Evolutionary conservation across 1,140 invertebrate species (phyloP), one percentile per base, ranked within the genome.

Genomic region (Thaumatotibia leucotreta): DNA sequence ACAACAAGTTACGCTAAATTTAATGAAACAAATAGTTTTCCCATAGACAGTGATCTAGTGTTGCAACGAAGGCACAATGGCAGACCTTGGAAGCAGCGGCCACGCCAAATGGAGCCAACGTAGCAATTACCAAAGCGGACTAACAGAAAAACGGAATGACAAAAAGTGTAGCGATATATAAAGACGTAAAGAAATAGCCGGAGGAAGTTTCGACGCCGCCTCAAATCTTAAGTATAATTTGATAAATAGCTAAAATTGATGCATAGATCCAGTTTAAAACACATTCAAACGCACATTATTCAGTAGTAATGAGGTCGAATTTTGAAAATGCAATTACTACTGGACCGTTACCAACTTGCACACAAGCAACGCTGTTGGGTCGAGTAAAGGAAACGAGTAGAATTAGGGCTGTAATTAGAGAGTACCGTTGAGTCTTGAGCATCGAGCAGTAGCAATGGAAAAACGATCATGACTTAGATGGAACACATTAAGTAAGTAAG

Each of bases 41-140:
- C 74, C 72, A 71, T 70, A 73, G 67, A 76, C 58, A 71, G 73
- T 67, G 72, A 70, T 78, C 69, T 77, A 72, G 79, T 88, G 82
- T 84, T 78, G 79, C 78, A 81, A 83, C 70, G 65, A 75, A 77
- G 65, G 66, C 75, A 85, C 82, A 85, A 88, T 80, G 66, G 73
- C 74, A 75, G 76, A 75, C 78, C 75, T 86, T 77, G 80, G 73
- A 80, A 80, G 77, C 70, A 80, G 73, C 74, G 70, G 77, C 71
- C 75, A 82, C 76, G 72, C 68, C 72, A 66, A 80, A 71, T 66
- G 71, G 69, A 77, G 75, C 76, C 70, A 76, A 67, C 61, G 67
- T 61, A 64, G 79, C 84, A 83, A 84, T 85, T 87, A 86, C 77
- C 68, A 61, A 72, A 72, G 73, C 77, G 64, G 75, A 75, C 68